These are phyloP conservation scores for Cydia splendana DNA, from an alignment of 1,140 invertebrate genomes.

Conservation along the genomic window DNA sequence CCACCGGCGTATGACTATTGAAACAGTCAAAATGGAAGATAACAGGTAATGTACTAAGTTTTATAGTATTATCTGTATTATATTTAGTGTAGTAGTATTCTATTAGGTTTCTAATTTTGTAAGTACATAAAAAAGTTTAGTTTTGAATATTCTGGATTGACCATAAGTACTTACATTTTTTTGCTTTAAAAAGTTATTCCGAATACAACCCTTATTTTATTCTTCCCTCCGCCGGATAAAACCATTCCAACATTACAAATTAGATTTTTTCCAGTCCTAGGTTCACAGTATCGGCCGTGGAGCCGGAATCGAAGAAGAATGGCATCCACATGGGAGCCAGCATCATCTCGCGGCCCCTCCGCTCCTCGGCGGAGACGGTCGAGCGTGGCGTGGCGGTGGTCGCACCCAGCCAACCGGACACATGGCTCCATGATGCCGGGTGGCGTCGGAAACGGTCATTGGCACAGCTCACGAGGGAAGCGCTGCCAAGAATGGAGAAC, in stretches of 20 bases:
- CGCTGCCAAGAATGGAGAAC: slow-evolving; percentile 92
- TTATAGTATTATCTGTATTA: too few relatives aligned
- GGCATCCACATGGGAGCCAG: slow-evolving; percentile 72
- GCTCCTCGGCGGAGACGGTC: slow-evolving; percentile 55
- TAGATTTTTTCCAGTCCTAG: slow-evolving; percentile 40
- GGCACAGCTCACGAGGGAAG: slow-evolving; percentile 85
- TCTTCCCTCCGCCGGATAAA: background rate
- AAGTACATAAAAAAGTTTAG: too few relatives aligned
- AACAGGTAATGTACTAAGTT: slow-evolving; percentile 49
- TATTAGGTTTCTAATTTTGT: too few relatives aligned
- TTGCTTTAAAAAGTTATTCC: too few relatives aligned
- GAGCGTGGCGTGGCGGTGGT: slow-evolving; percentile 51
- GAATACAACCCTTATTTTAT: background rate
- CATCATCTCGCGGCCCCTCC: slow-evolving; percentile 66
- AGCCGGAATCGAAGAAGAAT: slow-evolving; percentile 67
- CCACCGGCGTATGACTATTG: slow-evolving; percentile 35
- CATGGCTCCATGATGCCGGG: slow-evolving; percentile 69
- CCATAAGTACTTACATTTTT: too few relatives aligned
- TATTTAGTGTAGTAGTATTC: too few relatives aligned
- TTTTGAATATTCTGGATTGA: too few relatives aligned
- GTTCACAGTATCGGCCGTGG: slow-evolving; percentile 63
- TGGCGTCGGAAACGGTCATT: slow-evolving; percentile 78
- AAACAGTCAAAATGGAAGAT: slow-evolving; percentile 51
- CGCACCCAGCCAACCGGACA: slow-evolving; percentile 50
- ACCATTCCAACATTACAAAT: background rate